Conservation (phyloP, 2,113 vertebrate genomes). For the Helogale parvula region DNA sequence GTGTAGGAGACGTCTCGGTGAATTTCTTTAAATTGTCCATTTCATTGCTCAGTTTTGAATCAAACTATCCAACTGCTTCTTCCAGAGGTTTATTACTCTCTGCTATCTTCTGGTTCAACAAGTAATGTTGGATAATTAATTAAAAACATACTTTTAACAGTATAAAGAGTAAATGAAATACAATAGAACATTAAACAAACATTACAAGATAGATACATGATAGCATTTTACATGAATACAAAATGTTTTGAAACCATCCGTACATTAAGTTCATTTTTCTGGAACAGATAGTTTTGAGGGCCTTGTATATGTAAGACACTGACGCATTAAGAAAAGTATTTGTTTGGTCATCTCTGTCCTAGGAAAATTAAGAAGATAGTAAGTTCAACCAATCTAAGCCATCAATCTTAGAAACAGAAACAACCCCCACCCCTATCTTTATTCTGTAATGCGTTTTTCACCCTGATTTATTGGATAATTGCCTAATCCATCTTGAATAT, state of each 20-base stretch:
- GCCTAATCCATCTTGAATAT: slow-evolving; percentile 58
- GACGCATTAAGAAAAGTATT: slow-evolving; percentile 4
- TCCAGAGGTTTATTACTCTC: background rate
- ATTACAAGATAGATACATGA: background rate
- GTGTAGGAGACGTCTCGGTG: background rate
- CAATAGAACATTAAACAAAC: background rate
- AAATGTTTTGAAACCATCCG: background rate
- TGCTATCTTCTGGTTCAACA: background rate
- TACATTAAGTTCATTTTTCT: background rate
- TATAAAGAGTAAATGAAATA: slow-evolving; percentile 15
- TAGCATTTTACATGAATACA: background rate
- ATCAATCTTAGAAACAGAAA: slow-evolving; percentile 56
- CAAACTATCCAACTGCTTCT: background rate
- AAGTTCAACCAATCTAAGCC: slow-evolving; percentile 61
- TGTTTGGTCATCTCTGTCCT: background rate
- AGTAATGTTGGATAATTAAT: background rate
- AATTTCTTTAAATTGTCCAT: background rate
- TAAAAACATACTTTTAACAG: background rate
- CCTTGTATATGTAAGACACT: background rate
- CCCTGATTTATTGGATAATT: slow-evolving; percentile 68
- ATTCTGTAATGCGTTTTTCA: slow-evolving; percentile 51
- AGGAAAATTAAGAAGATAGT: slow-evolving; percentile 51
- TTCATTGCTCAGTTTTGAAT: background rate
- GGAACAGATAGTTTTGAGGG: background rate
- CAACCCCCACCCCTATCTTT: slow-evolving; percentile 29